These are phyloP conservation scores for Tribolium castaneum DNA, from an alignment of 1,140 invertebrate genomes.

Conservation along the genomic window DNA sequence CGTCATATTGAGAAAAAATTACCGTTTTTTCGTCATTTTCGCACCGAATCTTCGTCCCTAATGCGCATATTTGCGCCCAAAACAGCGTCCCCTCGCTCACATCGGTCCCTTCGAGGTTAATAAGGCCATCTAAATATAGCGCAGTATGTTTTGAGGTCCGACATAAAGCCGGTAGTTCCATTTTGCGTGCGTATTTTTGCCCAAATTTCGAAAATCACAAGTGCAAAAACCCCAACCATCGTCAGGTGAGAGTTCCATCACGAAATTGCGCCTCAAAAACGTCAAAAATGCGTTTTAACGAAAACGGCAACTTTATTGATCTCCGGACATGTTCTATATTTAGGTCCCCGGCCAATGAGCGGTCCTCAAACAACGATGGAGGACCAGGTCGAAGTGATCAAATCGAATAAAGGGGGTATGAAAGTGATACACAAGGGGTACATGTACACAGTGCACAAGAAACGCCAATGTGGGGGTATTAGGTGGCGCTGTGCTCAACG, in stretches of 20 bases:
- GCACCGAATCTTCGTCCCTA: no score
- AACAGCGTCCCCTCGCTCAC: no score
- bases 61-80: no score
- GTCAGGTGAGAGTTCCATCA: neutral
- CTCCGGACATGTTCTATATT: constrained; percentile 45
- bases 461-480: constrained; percentile 61
- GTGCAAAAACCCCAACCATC: neutral
- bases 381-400: constrained; percentile 51
- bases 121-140: constrained; percentile 41
- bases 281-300: constrained; percentile 8
- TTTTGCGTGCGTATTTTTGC: neutral
- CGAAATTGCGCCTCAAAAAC: neutral
- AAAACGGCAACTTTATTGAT: constrained; percentile 48
- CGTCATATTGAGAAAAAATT: no score
- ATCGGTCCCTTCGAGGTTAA: constrained; percentile 27
- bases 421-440: constrained; percentile 65
- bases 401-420: constrained; percentile 65
- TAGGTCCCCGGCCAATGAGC: constrained; percentile 33
- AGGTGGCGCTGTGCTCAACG: constrained; percentile 65
- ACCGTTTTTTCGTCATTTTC: no score
- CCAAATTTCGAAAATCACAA: neutral
- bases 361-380: constrained; percentile 45
- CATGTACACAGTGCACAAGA: constrained; percentile 66
- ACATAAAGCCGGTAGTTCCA: constrained; percentile 21
- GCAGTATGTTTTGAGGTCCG: constrained; percentile 26